Evolutionary conservation across 37 sponge, comb jelly and placozoan genomes (phyloP).

Genomic region (Axinella damicornis): DNA sequence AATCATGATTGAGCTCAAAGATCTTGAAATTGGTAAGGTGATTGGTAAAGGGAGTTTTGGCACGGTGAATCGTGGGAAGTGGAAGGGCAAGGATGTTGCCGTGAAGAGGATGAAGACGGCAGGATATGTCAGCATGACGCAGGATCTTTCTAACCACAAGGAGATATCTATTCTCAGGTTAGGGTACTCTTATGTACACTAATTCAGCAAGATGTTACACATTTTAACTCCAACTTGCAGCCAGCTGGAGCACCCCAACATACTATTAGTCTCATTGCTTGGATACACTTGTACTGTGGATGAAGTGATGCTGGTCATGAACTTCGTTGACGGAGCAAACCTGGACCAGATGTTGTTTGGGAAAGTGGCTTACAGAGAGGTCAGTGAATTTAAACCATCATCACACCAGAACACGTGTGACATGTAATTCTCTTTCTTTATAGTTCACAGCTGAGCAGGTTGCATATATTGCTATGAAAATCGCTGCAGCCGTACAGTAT

Average conservation of each 20-base stretch:
- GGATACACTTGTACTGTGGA: not conserved
- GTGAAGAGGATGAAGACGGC: not conserved
- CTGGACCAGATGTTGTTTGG: slow-evolving; percentile 24
- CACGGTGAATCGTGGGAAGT: not conserved
- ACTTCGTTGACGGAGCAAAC: slow-evolving; percentile 40
- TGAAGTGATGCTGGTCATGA: slow-evolving; percentile 35
- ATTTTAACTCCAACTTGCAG: too few relatives aligned
- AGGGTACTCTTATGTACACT: not conserved
- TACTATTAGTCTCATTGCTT: slow-evolving; percentile 6
- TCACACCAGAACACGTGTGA: not conserved
- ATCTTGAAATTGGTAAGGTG: not conserved
- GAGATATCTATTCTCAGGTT: not conserved
- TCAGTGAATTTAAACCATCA: slow-evolving; percentile 1
- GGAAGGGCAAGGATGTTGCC: not conserved
- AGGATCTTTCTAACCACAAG: not conserved
- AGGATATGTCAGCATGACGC: not conserved
- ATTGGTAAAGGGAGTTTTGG: not conserved
- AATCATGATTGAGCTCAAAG: too few relatives aligned
- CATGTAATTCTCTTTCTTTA: not conserved
- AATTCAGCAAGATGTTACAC: too few relatives aligned
- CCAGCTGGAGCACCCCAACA: too few relatives aligned
- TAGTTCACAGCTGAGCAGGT: slow-evolving; percentile 1
- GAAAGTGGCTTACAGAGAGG: slow-evolving; percentile 4
- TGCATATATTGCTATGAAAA: slow-evolving; percentile 5
- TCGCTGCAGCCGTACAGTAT: slow-evolving; percentile 36